Percentiles rank a stretch among this genome's conserved stretches.
Evolutionary conservation across 2,888 invertebrate genomes (phyloP).

Genomic region (Trachelus stipa): DNA sequence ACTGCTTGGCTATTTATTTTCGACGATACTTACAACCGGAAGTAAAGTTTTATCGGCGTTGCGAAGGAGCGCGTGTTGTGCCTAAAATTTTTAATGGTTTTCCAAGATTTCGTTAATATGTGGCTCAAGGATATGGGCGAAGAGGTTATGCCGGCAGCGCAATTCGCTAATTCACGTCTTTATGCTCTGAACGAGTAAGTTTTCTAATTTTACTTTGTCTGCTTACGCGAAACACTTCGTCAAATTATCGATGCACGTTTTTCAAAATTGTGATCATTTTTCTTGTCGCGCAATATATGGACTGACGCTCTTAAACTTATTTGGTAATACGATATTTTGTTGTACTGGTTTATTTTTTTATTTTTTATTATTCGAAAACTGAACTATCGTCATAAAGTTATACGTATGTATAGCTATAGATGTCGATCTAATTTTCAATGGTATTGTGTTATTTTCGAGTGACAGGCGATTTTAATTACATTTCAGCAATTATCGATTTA

Average conservation of each 20-base stretch:
- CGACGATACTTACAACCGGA: neutral
- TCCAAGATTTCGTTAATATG: conserved; percentile 32
- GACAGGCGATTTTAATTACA: neutral
- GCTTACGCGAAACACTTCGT: neutral
- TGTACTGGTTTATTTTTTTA: neutral
- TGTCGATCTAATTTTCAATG: neutral
- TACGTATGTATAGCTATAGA: neutral
- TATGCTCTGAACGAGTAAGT: conserved; percentile 55
- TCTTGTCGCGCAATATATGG: too few relatives aligned
- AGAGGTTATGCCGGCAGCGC: conserved; percentile 35
- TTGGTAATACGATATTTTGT: neutral
- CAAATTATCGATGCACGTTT: neutral
- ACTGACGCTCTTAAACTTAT: neutral
- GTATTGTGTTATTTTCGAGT: neutral
- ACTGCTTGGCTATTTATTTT: neutral
- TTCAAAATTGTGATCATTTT: neutral
- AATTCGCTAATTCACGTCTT: conserved; percentile 42
- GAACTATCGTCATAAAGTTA: neutral
- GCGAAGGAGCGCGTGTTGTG: neutral
- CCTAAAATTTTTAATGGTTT: neutral
- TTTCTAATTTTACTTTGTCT: neutral
- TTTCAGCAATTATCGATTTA: neutral
- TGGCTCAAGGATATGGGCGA: conserved; percentile 46
- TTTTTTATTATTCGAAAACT: neutral
- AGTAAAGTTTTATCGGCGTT: neutral